Percentiles rank a stretch among this genome's conserved stretches.
phyloP scores from a whole-genome alignment of 2,888 invertebrate genomes.

The Sabellastarte sp. region DNA sequence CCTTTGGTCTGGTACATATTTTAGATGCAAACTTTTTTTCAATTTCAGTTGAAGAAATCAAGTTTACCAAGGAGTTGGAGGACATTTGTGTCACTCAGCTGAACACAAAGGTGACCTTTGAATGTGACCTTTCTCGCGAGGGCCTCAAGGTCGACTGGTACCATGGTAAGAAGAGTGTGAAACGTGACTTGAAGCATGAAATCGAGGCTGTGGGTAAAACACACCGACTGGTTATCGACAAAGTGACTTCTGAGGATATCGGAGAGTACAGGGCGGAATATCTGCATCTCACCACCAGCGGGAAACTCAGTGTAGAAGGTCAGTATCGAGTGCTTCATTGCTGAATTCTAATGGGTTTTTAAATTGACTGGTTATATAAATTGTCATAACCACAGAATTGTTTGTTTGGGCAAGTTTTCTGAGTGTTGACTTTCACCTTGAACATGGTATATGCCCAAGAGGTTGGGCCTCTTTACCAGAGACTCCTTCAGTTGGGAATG shows the following conservation, averaged over 20 bases:
- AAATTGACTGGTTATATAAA: too few relatives aligned
- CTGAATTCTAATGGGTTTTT: too few relatives aligned
- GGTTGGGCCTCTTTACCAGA: too few relatives aligned
- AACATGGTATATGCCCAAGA: too few relatives aligned
- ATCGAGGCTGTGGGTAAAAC: constrained; percentile 24
- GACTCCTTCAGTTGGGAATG: too few relatives aligned
- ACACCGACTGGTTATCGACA: constrained; percentile 83
- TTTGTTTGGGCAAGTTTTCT: too few relatives aligned
- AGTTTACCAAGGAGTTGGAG: constrained; percentile 46
- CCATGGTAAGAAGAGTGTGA: constrained; percentile 21
- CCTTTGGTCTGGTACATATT: too few relatives aligned
- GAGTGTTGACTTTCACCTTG: too few relatives aligned
- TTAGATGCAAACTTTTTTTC: too few relatives aligned
- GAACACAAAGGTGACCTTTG: constrained; percentile 61
- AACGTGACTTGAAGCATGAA: constrained; percentile 20
- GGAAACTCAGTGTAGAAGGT: constrained; percentile 50
- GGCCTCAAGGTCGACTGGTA: constrained; percentile 77
- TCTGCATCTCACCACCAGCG: constrained; percentile 44
- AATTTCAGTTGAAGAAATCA: constrained; percentile 47
- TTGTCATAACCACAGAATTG: too few relatives aligned
- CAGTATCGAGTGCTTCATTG: too few relatives aligned
- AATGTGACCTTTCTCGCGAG: constrained; percentile 80
- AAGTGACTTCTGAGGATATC: constrained; percentile 68
- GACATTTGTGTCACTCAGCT: constrained; percentile 46
- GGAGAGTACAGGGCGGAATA: constrained; percentile 41